Percentiles rank a stretch among this genome's conserved stretches.
phyloP scores from a whole-genome alignment of 2,113 vertebrate species.

The Geococcyx californianus region DNA sequence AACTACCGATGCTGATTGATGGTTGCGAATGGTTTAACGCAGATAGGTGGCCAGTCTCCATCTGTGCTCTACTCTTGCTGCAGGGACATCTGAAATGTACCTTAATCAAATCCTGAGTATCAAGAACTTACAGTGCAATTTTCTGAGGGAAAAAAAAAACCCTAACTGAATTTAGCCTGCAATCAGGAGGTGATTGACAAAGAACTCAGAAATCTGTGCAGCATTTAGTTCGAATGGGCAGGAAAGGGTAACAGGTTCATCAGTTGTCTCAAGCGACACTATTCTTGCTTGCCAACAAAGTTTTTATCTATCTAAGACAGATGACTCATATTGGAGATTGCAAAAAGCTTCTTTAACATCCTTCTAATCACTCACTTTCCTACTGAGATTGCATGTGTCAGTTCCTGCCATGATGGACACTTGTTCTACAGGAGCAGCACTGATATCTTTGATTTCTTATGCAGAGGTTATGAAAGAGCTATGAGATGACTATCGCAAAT shows the following conservation, averaged over 20 bases:
- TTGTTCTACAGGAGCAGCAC: background rate
- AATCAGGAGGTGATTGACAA: background rate
- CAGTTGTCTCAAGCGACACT: background rate
- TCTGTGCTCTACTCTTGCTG: background rate
- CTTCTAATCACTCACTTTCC: background rate
- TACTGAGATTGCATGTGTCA: background rate
- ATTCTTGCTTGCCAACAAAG: background rate
- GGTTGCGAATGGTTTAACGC: background rate
- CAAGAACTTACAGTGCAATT: background rate
- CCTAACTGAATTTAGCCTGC: background rate
- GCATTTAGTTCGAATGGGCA: background rate
- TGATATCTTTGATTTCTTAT: background rate
- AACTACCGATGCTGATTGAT: background rate
- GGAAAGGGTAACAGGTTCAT: background rate
- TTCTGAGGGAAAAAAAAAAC: background rate
- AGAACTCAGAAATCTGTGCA: background rate
- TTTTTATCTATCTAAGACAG: background rate
- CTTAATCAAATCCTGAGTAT: background rate
- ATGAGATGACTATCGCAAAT: background rate
- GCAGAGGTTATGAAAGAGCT: background rate
- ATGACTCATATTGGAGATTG: background rate
- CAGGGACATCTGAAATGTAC: background rate
- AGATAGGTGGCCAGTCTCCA: background rate
- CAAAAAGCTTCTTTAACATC: background rate
- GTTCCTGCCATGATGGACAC: background rate